phyloP scores from a whole-genome alignment of 2,888 invertebrate genomes.

The Volucella bombylans region DNA sequence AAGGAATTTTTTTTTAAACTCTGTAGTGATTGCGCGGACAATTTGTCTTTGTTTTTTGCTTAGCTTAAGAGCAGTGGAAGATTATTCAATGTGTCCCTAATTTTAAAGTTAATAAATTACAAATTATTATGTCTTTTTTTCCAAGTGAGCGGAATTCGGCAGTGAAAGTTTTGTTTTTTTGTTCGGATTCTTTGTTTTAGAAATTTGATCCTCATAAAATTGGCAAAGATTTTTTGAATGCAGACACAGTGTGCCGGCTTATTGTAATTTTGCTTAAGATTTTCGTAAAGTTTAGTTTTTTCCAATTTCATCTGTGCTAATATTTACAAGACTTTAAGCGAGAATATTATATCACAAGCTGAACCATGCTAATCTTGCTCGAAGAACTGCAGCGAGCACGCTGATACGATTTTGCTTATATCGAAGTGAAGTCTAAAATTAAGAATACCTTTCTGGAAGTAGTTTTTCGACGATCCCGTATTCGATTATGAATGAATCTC shows the following conservation, averaged over 20 bases:
- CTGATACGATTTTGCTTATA: no score
- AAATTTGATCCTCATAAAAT: slow-evolving; percentile 3
- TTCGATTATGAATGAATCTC: no score
- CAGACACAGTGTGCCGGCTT: neutral
- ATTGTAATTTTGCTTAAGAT: neutral
- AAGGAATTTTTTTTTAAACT: slow-evolving; percentile 28
- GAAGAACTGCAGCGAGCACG: no score
- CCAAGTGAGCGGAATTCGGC: slow-evolving; percentile 65
- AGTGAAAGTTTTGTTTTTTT: slow-evolving; percentile 58
- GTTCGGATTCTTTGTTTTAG: slow-evolving; percentile 28
- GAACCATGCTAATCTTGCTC: no score
- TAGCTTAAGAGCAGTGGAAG: slow-evolving; percentile 13
- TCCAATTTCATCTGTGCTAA: no score
- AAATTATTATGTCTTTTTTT: slow-evolving; percentile 22
- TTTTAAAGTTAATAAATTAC: slow-evolving; percentile 1
- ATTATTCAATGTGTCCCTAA: slow-evolving; percentile 20
- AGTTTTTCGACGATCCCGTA: no score
- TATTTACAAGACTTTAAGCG: no score
- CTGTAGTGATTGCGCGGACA: slow-evolving; percentile 37
- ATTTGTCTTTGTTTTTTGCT: neutral
- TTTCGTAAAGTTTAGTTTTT: neutral
- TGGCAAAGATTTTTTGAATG: neutral
- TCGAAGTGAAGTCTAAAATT: no score
- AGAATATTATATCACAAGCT: no score
- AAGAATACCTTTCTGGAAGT: no score